Percentiles rank a stretch among this genome's conserved stretches.
Evolutionary conservation across 2,797 vertebrate genomes (phyloP).

Genomic region (Hoplostethus atlanticus): DNA sequence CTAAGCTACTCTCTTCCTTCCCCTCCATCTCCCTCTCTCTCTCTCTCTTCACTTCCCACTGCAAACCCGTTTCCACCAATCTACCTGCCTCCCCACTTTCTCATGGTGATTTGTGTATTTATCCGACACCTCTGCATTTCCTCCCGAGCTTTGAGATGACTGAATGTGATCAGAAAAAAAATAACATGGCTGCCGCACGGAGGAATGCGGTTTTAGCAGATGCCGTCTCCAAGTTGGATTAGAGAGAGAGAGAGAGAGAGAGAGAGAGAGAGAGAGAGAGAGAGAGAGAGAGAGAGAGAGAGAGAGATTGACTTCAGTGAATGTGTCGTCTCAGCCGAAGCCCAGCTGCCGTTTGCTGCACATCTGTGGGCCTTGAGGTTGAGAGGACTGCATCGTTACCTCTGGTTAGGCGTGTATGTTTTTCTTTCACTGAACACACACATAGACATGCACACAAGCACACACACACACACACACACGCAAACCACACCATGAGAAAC

Average conservation of each 20-base stretch:
- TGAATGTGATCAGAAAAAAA: conserved; percentile 55
- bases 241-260: conserved; percentile 29
- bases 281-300: conserved; percentile 17
- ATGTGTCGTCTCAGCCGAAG: conserved; percentile 78
- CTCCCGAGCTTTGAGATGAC: conserved; percentile 55
- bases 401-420: conserved; percentile 55
- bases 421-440: conserved; percentile 41
- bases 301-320: conserved; percentile 51
- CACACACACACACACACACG: conserved; percentile 26
- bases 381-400: conserved; percentile 65
- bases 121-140: conserved; percentile 63
- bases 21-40: conserved; percentile 33
- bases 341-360: conserved; percentile 68
- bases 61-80: conserved; percentile 33
- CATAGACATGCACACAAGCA: conserved; percentile 4
- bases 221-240: conserved; percentile 54
- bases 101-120: conserved; percentile 62
- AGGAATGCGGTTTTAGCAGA: conserved; percentile 38
- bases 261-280: conserved; percentile 26
- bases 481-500: conserved; percentile 10
- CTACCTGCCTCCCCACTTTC: conserved; percentile 59
- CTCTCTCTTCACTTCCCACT: conserved; percentile 46
- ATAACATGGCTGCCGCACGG: conserved; percentile 37
- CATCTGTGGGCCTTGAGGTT: conserved; percentile 72
- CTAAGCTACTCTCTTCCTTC: conserved; percentile 68